Conservation (phyloP, 2,113 vertebrate genomes). For the Melanostigma gelatinosum region DNA sequence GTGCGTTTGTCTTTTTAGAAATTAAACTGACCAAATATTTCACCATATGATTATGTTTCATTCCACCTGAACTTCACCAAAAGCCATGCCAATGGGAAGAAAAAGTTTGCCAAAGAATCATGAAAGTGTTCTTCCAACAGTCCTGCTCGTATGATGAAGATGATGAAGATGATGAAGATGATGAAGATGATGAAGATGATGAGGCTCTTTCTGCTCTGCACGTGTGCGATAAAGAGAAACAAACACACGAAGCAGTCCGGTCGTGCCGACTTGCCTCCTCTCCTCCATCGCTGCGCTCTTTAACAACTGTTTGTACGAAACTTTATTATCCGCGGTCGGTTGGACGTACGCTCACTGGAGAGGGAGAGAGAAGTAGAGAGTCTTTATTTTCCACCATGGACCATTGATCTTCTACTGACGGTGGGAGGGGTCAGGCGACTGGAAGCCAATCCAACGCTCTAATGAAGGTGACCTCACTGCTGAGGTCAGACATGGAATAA, state of each 20-base stretch:
- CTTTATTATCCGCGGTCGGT: slow-evolving; percentile 86
- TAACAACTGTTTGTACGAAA: slow-evolving; percentile 87
- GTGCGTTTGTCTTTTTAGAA: background rate
- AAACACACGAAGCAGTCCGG: slow-evolving; percentile 47
- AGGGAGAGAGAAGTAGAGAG: slow-evolving; percentile 7
- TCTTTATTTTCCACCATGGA: slow-evolving; percentile 81
- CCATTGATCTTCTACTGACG: slow-evolving; percentile 79
- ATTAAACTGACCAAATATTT: background rate
- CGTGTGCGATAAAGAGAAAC: background rate
- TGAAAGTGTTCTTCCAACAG: background rate
- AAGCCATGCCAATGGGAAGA: background rate
- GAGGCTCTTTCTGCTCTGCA: slow-evolving; percentile 1
- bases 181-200: background rate
- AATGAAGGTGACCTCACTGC: slow-evolving; percentile 37
- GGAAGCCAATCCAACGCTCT: slow-evolving; percentile 25
- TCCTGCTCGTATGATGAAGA: background rate
- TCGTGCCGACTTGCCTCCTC: slow-evolving; percentile 78
- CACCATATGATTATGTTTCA: background rate
- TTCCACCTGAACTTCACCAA: background rate
- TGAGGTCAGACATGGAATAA: slow-evolving; percentile 22
- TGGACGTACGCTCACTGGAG: slow-evolving; percentile 71
- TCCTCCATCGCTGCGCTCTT: slow-evolving; percentile 83
- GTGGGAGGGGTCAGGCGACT: slow-evolving; percentile 83
- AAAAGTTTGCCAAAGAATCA: background rate
- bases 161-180: background rate